Base-by-base conservation (phyloP, 2,113 vertebrate genomes). In the Trematocara macrostoma region DNA sequence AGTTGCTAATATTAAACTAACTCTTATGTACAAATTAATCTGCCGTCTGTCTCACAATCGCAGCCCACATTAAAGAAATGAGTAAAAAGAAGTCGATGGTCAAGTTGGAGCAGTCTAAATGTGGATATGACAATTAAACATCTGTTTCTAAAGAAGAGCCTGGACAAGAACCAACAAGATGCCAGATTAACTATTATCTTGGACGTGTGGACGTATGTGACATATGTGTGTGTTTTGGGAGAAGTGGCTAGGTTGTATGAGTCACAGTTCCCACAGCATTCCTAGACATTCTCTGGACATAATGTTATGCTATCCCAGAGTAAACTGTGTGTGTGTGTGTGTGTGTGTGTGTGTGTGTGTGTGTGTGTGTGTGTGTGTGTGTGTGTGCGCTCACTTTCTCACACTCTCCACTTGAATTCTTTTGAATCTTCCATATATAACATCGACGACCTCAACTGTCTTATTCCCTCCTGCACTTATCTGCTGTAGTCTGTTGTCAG, bases 101-200 rank as follows among this genome's bases (percentile, higher is more conserved):
- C 83, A 91, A 86, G 85, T 59, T 80, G 69, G 79, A 85, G 85
- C 20, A 42, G 52, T 49, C 79, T 79, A 67, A 79, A 85, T 82
- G 91, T 86, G 38, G 84, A 91, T 79, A 85, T 78, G 90, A 90
- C 89, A 93, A 88, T 90, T 86, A 91, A 53, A 89, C 83, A 69
- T 90, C 89, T 93, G 90, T 87, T 93, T 78, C 85, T 78, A 90
- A 92, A 91, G 83, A 92, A 84, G 79, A 56, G 52, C 71, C 79
- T 92, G 93, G 90, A 92, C 74, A 81, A 84, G 51, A 86, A 57
- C 88, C 91, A 92, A 92, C 82, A 92, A 52, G 85, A 81, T 84
- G 88, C 80, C 78, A 91, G 89, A 94, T 93, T 93, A 91, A 93
- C 90, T 90, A 93, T 92, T 87, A 89, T 89, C 81, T 83, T 84